These are phyloP conservation scores for Coregonus suidteri DNA, from an alignment of 2,797 vertebrate genomes.

Conservation along the genomic window DNA sequence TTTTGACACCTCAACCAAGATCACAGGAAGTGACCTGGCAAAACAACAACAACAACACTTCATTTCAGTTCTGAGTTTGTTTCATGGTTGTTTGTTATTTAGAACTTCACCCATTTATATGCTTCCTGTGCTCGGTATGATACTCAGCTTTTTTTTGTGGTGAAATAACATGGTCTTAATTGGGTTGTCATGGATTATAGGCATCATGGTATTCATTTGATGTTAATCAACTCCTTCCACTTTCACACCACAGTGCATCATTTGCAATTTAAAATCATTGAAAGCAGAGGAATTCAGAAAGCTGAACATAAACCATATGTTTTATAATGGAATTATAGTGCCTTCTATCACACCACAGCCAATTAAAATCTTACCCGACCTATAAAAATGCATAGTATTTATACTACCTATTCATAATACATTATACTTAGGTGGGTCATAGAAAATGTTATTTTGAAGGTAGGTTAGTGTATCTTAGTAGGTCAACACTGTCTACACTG, in stretches of 20 bases:
- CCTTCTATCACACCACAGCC: background rate
- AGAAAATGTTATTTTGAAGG: background rate
- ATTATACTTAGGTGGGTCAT: background rate
- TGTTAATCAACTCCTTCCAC: background rate
- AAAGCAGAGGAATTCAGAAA: background rate
- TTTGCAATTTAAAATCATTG: background rate
- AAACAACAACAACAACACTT: background rate
- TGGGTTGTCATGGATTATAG: background rate
- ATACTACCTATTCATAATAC: background rate
- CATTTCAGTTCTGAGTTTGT: background rate
- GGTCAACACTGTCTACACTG: background rate
- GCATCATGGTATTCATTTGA: background rate
- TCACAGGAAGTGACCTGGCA: background rate
- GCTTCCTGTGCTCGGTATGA: background rate
- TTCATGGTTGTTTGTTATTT: background rate
- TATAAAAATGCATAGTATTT: background rate
- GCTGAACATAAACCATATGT: too few relatives aligned
- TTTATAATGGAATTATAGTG: background rate
- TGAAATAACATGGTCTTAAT: background rate
- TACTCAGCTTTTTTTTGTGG: background rate
- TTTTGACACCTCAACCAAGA: background rate
- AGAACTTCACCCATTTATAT: background rate
- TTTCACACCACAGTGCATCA: background rate
- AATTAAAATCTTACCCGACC: background rate
- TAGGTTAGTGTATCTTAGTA: background rate